These are phyloP conservation scores for Phthorimaea operculella DNA, from an alignment of 1,140 invertebrate species.

Conservation along the genomic window DNA sequence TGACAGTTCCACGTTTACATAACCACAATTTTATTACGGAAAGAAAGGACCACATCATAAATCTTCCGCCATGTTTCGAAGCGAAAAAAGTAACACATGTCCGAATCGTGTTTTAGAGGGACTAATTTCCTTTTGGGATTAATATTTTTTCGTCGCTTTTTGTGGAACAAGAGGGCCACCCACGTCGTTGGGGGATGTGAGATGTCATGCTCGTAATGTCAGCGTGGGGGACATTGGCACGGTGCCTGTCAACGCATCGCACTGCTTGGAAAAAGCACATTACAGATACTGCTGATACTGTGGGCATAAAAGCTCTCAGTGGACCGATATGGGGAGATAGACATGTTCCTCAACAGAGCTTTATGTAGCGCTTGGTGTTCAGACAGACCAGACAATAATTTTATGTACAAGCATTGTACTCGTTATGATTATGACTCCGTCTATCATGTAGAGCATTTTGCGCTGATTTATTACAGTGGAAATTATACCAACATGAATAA, in stretches of 20 bases:
- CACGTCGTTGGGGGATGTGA: constrained; percentile 29
- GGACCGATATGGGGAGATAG: too few species aligned
- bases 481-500: too few species aligned
- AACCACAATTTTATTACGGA: constrained; percentile 48
- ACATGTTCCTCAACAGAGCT: too few species aligned
- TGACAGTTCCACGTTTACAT: constrained; percentile 37
- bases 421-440: too few species aligned
- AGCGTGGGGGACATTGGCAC: not conserved
- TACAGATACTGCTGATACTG: not conserved
- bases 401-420: too few species aligned
- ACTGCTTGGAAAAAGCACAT: not conserved
- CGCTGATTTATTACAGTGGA: too few species aligned
- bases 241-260: not conserved
- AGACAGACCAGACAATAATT: too few species aligned
- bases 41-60: constrained; percentile 46
- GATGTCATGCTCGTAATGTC: not conserved
- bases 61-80: constrained; percentile 54
- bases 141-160: constrained; percentile 48
- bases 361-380: too few species aligned
- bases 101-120: constrained; percentile 59
- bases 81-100: constrained; percentile 66
- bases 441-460: too few species aligned
- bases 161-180: constrained; percentile 44
- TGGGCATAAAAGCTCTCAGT: not conserved
- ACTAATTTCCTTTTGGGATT: constrained; percentile 62